Conservation (phyloP, 2,797 vertebrate species). For the Heterohyrax brucei region DNA sequence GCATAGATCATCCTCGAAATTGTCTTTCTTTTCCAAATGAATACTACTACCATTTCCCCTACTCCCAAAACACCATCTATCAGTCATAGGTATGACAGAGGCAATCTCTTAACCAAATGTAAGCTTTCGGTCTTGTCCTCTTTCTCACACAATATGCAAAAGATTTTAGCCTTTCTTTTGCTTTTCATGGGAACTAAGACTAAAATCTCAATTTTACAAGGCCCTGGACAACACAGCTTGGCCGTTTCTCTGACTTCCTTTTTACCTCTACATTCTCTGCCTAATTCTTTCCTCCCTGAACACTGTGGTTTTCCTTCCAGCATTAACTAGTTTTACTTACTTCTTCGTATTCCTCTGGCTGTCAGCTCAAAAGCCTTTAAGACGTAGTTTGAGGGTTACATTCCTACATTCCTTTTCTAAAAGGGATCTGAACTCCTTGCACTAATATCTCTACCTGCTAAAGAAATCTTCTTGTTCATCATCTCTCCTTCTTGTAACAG, state of each 20-base stretch:
- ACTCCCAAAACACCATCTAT: neutral
- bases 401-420: neutral
- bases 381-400: neutral
- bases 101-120: neutral
- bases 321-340: neutral
- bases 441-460: neutral
- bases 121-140: neutral
- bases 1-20: neutral
- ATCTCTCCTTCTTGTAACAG: neutral
- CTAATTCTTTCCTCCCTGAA: neutral
- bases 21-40: neutral
- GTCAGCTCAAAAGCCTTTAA: neutral
- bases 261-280: neutral
- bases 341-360: neutral
- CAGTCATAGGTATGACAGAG: neutral
- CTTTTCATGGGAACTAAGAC: neutral
- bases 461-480: neutral
- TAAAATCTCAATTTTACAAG: neutral
- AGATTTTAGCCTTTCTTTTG: neutral
- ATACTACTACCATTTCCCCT: neutral
- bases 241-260: neutral
- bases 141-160: neutral
- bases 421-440: no score
- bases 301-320: neutral
- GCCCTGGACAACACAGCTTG: neutral